These are phyloP conservation scores for Sebastes jordani DNA, from an alignment of 2,797 vertebrate genomes.

Conservation along the genomic window DNA sequence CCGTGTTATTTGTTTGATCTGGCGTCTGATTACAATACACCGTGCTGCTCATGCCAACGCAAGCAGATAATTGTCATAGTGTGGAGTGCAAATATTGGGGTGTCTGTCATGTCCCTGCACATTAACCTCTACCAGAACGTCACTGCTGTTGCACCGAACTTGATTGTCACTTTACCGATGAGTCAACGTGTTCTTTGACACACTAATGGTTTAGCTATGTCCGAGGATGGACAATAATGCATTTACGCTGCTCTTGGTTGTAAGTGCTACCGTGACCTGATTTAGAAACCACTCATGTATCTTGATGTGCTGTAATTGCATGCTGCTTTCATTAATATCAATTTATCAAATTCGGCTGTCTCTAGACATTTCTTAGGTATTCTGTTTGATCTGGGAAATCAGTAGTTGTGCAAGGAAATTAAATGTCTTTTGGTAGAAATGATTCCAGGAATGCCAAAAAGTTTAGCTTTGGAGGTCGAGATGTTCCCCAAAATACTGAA, in stretches of 20 bases:
- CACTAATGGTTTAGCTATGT: slow-evolving; percentile 20
- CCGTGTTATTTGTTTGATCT: slow-evolving; percentile 27
- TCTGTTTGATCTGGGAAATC: slow-evolving; percentile 51
- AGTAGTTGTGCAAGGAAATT: slow-evolving; percentile 35
- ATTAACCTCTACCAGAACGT: slow-evolving; percentile 36
- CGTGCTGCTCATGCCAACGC: slow-evolving; percentile 19
- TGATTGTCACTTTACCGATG: slow-evolving; percentile 14
- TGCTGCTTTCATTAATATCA: slow-evolving; percentile 48
- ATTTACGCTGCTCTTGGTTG: slow-evolving; percentile 14
- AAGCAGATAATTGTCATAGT: slow-evolving; percentile 43
- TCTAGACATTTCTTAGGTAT: slow-evolving; percentile 29
- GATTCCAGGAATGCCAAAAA: slow-evolving; percentile 12
- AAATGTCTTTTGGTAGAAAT: slow-evolving; percentile 32
- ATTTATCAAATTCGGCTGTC: slow-evolving; percentile 42
- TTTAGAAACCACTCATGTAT: slow-evolving; percentile 24
- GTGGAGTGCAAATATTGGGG: slow-evolving; percentile 24
- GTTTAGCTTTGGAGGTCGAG: background rate
- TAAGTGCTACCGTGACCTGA: slow-evolving; percentile 4
- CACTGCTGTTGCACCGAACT: slow-evolving; percentile 15
- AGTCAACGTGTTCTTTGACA: slow-evolving; percentile 33
- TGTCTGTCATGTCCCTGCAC: background rate
- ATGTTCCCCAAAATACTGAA: background rate
- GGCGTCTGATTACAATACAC: slow-evolving; percentile 34
- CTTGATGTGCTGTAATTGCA: slow-evolving; percentile 31
- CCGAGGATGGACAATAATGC: background rate